These are phyloP conservation scores for Netelia inedita DNA, from an alignment of 2,888 invertebrate species.

Conservation along the genomic window DNA sequence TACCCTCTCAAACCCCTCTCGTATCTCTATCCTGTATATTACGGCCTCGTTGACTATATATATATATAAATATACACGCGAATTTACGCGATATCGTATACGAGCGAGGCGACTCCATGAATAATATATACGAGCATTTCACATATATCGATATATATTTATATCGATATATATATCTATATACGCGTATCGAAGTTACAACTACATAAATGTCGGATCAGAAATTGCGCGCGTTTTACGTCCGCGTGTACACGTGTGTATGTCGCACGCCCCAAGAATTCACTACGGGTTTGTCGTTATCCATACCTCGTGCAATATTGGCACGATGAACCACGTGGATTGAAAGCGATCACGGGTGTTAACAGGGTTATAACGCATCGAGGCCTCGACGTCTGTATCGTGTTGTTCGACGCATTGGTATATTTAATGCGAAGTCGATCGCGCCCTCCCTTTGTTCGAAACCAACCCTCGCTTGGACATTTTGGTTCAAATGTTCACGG, in stretches of 20 bases:
- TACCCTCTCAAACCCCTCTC: constrained; percentile 6
- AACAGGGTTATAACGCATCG: constrained; percentile 83
- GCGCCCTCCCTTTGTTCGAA: constrained; percentile 39
- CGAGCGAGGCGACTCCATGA: background rate
- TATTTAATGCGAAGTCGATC: constrained; percentile 71
- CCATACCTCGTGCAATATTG: constrained; percentile 75
- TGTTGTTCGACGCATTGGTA: constrained; percentile 68
- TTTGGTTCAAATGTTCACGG: background rate
- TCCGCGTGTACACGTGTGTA: constrained; percentile 14
- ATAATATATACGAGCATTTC: constrained; percentile 11
- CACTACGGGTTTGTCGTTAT: too few relatives aligned
- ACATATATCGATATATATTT: background rate
- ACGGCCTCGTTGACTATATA: background rate
- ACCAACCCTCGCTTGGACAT: constrained; percentile 2
- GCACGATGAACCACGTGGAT: constrained; percentile 84
- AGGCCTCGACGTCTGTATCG: constrained; percentile 25
- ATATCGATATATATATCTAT: background rate
- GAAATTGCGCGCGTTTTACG: constrained; percentile 40
- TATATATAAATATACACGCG: constrained; percentile 2
- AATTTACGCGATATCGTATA: background rate
- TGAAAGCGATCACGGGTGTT: constrained; percentile 84
- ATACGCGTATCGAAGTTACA: constrained; percentile 11
- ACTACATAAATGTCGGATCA: constrained; percentile 21
- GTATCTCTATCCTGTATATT: background rate
- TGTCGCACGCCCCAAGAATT: background rate